Base-by-base conservation (phyloP, 2,113 vertebrate genomes). In the Ammodytes marinus region DNA sequence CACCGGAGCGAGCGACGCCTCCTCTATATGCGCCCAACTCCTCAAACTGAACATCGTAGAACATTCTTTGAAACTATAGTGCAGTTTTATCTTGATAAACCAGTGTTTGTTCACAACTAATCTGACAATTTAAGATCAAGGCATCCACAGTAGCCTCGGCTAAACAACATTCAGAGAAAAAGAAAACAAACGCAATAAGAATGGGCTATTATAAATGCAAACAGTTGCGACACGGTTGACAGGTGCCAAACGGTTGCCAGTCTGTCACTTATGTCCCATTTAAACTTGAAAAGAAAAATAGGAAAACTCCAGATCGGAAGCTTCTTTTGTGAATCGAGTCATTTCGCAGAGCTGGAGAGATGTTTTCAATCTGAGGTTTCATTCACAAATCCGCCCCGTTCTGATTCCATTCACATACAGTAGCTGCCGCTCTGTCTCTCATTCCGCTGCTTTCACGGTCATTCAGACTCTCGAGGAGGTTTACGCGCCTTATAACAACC, bases 341-440 rank as follows among this genome's bases (percentile, higher is more conserved):
- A 14, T 8, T 10, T 8, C 4, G 42, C 42, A 42, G 58, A 3
- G 50, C 37, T 37, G 65, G 47, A 43, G 17, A 6, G 43, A 53
- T 13, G 53, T 27, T n/a, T 52, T 61, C 72, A 7, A 11, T 47
- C 12, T 12, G 54, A 40, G 63, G 15, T 4, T 74, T 75, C 91
- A 86, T 90, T 91, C 89, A 90, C 72, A 78, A 78, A 84, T 75
- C 57, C 58, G 53, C 67, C 57, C 57, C 52, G 43, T n/a, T 14
- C 35, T 40, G 55, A 19, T 1, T 54, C 65, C 67, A 3, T 39
- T 43, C 72, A 57, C 77, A 55, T 67, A 82, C 74, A 78, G 54
- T 3, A 40, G 13, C 8, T 6, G 65, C 43, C 40, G 19, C 8
- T 69, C 63, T 14, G 39, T 49, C 53, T 47, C 66, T 45, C 60